These are phyloP conservation scores for Microcebus tavaratra DNA, from an alignment of 2,113 vertebrate species.

Conservation along the genomic window DNA sequence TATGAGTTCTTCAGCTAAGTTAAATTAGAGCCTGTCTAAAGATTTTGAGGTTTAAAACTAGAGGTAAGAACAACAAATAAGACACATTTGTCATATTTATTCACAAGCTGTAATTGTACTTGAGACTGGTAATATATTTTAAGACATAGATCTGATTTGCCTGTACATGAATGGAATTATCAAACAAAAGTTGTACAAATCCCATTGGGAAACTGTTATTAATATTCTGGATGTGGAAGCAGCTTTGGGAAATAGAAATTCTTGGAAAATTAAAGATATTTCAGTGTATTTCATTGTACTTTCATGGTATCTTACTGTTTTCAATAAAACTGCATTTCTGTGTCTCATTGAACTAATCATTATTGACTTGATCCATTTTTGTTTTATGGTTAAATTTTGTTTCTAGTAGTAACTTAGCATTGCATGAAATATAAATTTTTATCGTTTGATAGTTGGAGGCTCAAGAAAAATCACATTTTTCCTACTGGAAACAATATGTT, in stretches of 20 bases:
- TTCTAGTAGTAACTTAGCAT: background rate
- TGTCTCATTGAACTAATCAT: background rate
- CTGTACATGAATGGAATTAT: slow-evolving; percentile 28
- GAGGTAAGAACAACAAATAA: background rate
- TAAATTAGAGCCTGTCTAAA: background rate
- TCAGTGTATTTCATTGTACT: background rate
- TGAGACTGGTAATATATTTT: slow-evolving; percentile 38
- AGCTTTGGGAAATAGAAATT: slow-evolving; percentile 28
- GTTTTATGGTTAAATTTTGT: background rate
- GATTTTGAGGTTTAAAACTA: slow-evolving; percentile 1
- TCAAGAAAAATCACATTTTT: slow-evolving; percentile 20
- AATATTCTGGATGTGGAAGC: background rate
- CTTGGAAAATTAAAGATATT: slow-evolving; percentile 22
- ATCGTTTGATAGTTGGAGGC: background rate
- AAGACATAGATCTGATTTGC: slow-evolving; percentile 47
- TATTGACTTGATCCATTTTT: background rate
- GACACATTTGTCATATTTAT: background rate
- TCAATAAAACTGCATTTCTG: slow-evolving; percentile 20
- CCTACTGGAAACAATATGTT: background rate
- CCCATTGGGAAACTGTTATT: background rate
- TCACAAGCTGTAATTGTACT: background rate
- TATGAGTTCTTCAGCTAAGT: background rate
- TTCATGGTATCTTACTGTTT: background rate
- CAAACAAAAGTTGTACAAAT: slow-evolving; percentile 37
- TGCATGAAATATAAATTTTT: background rate